Conservation (phyloP, 2,113 vertebrate species). For the Catharus fuscescens region DNA sequence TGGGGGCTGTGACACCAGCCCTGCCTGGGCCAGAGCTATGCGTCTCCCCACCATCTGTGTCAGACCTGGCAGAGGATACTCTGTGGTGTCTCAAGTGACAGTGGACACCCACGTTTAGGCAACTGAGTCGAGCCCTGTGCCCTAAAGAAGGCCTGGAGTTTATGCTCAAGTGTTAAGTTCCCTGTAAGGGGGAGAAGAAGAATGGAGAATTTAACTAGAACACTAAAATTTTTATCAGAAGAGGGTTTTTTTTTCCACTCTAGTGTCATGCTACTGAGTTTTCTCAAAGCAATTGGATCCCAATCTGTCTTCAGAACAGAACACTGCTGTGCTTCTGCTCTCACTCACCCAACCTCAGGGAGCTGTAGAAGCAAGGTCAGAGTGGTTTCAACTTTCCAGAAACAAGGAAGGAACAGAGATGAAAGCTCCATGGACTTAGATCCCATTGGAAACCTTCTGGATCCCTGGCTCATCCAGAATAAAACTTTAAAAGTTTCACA, state of each 20-base stretch:
- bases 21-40: not conserved
- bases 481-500: not conserved
- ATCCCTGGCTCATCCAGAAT: not conserved
- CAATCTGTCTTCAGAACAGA: not conserved
- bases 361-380: not conserved
- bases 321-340: not conserved
- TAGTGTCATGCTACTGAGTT: not conserved
- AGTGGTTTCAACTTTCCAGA: not conserved
- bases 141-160: slow-evolving; percentile 1
- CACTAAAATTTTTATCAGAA: not conserved
- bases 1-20: not conserved
- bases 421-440: not conserved
- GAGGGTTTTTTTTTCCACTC: not conserved
- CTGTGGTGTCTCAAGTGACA: not conserved
- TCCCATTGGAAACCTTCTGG: not conserved
- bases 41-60: not conserved
- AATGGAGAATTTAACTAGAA: slow-evolving; percentile 14
- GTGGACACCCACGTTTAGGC: not conserved
- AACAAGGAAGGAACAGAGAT: not conserved
- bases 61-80: not conserved
- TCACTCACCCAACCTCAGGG: not conserved
- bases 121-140: not conserved
- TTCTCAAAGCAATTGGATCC: not conserved
- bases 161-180: not conserved
- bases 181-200: not conserved